Evolutionary conservation across 2,888 invertebrate species (phyloP).

Genomic region (Spilosoma lubricipeda): DNA sequence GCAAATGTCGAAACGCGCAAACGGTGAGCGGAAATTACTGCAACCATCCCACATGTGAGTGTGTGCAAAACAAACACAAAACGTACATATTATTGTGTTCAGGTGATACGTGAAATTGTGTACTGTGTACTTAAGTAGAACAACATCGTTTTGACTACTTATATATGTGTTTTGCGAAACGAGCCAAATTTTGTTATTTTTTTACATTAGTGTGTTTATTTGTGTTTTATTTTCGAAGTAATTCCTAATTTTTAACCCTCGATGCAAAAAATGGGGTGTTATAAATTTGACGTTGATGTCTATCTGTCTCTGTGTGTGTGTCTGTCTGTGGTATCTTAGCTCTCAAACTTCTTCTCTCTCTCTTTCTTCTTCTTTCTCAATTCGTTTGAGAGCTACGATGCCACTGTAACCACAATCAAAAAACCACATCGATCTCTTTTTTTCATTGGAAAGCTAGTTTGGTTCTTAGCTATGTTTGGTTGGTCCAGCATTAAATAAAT

Average conservation of each 20-base stretch:
- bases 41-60: background rate
- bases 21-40: slow-evolving; percentile 35
- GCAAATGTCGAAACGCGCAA: slow-evolving; percentile 40
- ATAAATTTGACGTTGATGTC: no score
- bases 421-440: no score
- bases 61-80: slow-evolving; percentile 6
- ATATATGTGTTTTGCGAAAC: background rate
- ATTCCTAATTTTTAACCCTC: background rate
- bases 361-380: no score
- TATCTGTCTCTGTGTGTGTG: no score
- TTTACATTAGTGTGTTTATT: background rate
- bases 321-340: no score
- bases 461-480: no score
- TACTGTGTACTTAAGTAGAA: background rate
- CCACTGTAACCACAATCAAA: no score
- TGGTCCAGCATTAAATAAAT: no score
- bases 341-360: no score
- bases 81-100: slow-evolving; percentile 2
- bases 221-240: background rate
- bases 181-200: background rate
- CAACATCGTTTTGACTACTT: background rate
- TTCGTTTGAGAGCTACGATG: no score
- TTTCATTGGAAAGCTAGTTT: no score
- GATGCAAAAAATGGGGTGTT: no score
- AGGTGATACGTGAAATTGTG: slow-evolving; percentile 3